Base-by-base conservation (phyloP, 2,888 invertebrate genomes). In the Nudaria mundana region DNA sequence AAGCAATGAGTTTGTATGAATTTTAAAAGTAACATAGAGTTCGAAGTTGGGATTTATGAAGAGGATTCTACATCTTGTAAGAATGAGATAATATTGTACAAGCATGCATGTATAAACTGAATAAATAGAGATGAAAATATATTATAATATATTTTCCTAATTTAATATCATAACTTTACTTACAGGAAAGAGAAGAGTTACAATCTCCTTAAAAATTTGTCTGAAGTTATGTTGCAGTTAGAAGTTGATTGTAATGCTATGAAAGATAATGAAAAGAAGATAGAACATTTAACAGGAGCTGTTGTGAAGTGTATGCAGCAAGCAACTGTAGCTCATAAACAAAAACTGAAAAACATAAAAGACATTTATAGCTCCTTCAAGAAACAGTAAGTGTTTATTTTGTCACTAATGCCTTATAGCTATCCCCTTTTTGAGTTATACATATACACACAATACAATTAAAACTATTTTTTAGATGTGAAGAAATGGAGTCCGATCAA, bases 191-290 rank as follows among this genome's bases (percentile, higher is more conserved):
- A 74, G 53, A 63, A 59, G 23, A 75, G 68, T 63, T 68, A 75
- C 12, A 63, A 60, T 30, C 51, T 86, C 11, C 52, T 77, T 5
- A 75, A 70, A 37, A 69, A 63, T 48, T 53, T 87, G 15, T 58
- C 67, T 3, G 77, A 81, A 48, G 59, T 83, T 1, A 54, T 77
- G 42, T 47, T 52, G 8, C 68, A 76, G 44, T 50, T 79, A 22
- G 82, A 87, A 50, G 63, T 67, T 34, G 87, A 87, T 50, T 69
- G 74, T 46, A 70, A 62, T 56, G 64, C 58, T 22, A 65, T 86
- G 59, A 82, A 78, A 55, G 81, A 81, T 22, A 85, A 85, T 69
- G 78, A 84, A 48, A 75, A 82, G 52, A 83, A 81, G 45, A 47
- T 86, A 20, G 79, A 84, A 54, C 78, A 82, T 40, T 56, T 84